Conservation (phyloP, 2,888 invertebrate species). For the Malachius bipustulatus region DNA sequence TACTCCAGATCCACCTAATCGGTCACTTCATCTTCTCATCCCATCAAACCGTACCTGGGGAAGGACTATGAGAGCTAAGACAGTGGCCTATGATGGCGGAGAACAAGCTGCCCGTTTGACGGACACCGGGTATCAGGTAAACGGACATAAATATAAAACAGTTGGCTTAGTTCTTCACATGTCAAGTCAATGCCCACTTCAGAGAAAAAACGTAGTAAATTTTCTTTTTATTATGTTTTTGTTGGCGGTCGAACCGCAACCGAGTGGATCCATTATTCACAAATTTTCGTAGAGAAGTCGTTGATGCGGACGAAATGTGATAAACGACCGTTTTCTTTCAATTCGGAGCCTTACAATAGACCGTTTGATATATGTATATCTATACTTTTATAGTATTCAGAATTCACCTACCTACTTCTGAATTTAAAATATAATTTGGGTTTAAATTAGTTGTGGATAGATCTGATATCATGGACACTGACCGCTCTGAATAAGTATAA, state of each 20-base stretch:
- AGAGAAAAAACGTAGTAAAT: slow-evolving; percentile 33
- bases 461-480: neutral
- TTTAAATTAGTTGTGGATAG: neutral
- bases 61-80: slow-evolving; percentile 13
- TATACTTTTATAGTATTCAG: too few species aligned
- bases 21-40: slow-evolving; percentile 11
- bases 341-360: slow-evolving; percentile 5
- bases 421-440: neutral
- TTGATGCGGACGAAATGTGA: slow-evolving; percentile 31
- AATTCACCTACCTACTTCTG: slow-evolving; percentile 3
- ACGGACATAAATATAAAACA: slow-evolving; percentile 22
- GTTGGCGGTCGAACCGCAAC: slow-evolving; percentile 27
- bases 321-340: slow-evolving; percentile 28
- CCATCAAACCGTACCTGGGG: neutral
- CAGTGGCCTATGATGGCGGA: slow-evolving; percentile 3
- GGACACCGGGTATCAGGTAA: slow-evolving; percentile 25
- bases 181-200: slow-evolving; percentile 31
- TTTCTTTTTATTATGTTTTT: slow-evolving; percentile 32
- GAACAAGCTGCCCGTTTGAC: slow-evolving; percentile 15
- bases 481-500: neutral
- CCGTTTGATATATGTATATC: neutral
- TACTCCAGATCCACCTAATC: slow-evolving; percentile 15
- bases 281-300: slow-evolving; percentile 30
- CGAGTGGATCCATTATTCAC: slow-evolving; percentile 31
- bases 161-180: slow-evolving; percentile 27